Evolutionary conservation across 2,888 invertebrate genomes (phyloP), one percentile per base, ranked within the genome.

Genomic region (Busseola fusca): DNA sequence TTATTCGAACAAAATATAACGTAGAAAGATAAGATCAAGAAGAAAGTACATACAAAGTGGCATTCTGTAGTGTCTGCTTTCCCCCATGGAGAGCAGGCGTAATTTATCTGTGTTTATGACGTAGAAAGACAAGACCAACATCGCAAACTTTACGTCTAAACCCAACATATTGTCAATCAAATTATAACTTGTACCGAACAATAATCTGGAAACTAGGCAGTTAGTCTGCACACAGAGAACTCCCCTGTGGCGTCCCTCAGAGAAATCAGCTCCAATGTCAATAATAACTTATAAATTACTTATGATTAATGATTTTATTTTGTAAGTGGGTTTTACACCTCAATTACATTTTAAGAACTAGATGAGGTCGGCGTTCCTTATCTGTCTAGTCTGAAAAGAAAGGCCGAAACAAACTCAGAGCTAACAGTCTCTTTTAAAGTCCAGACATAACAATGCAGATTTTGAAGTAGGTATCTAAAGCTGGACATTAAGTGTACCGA

Each of bases 161-260:
- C 54, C 62, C 40, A 63, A 65, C 60, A 65, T 59, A 60, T 64
- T 58, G 69, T 56, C 59, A 64, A 83, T 84, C 75, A 65, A 74
- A 73, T 84, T 83, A 83, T 72, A 83, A 83, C 56, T 75, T 66
- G 27, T 34, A 57, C 60, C 50, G 60, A 69, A 65, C 74, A 83
- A 83, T 81, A 83, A 80, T 56, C 59, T 59, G 30, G 16, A 40
- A 76, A 72, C 67, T 56, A 66, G 52, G 12, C 65, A 69, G 67
- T 63, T 67, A 76, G 72, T 81, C 58, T n/a, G 56, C 42, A 64
- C 70, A 64, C 42, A 80, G 42, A 30, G 67, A 14, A 12, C 5
- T 80, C 81, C 81, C 85, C 21, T 69, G 85, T 65, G 83, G 64
- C 57, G 66, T 69, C 40, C 83, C 81, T 64, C 21, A 0, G 81